Evolutionary conservation across 2,888 invertebrate genomes (phyloP).

Genomic region (Taphrorychus bicolor): DNA sequence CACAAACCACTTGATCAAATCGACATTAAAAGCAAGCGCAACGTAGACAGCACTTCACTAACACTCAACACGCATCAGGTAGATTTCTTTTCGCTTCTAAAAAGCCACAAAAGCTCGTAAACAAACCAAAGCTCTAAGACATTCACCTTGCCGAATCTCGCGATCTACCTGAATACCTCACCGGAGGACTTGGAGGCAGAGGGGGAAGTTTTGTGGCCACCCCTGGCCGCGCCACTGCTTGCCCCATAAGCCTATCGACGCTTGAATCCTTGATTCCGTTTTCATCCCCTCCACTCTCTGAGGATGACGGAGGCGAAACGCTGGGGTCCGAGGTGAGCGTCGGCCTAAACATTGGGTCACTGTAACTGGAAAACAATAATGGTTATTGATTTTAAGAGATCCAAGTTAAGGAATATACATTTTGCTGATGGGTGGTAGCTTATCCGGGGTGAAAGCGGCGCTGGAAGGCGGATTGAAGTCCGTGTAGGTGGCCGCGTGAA

Average conservation of each 20-base stretch:
- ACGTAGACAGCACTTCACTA: no score
- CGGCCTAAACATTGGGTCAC: slow-evolving; percentile 56
- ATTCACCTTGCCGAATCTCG: slow-evolving; percentile 32
- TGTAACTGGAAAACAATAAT: slow-evolving; percentile 49
- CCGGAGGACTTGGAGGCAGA: slow-evolving; percentile 57
- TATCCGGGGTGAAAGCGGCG: slow-evolving; percentile 63
- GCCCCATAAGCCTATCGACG: slow-evolving; percentile 58
- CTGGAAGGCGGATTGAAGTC: slow-evolving; percentile 63
- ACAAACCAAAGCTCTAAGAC: neutral
- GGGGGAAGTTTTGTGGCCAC: slow-evolving; percentile 56
- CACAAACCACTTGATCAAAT: no score
- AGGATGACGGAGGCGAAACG: slow-evolving; percentile 57
- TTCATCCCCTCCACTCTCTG: slow-evolving; percentile 54
- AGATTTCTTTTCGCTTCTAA: neutral
- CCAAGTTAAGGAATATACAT: slow-evolving; percentile 62
- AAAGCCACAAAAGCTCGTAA: no score
- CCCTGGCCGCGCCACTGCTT: slow-evolving; percentile 55
- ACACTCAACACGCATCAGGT: neutral
- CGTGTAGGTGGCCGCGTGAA: slow-evolving; percentile 80
- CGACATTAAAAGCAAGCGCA: no score
- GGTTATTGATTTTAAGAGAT: neutral
- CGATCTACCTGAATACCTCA: slow-evolving; percentile 39
- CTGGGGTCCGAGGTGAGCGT: slow-evolving; percentile 45
- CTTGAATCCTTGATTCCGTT: slow-evolving; percentile 49
- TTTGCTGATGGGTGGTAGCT: slow-evolving; percentile 70